These are phyloP conservation scores for Hyperoplus immaculatus DNA, from an alignment of 2,797 vertebrate genomes.

Conservation along the genomic window DNA sequence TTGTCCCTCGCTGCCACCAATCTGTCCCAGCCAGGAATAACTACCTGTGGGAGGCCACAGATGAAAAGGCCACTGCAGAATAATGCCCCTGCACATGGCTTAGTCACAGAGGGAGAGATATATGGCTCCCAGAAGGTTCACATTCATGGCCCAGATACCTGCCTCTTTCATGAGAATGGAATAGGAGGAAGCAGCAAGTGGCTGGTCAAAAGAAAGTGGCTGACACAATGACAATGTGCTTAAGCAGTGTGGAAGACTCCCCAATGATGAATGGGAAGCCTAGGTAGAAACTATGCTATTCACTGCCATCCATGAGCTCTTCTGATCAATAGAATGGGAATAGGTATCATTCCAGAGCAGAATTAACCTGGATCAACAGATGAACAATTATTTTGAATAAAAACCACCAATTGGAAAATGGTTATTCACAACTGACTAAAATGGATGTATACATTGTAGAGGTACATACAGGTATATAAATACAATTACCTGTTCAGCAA, in stretches of 20 bases:
- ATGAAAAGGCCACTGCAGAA: constrained; percentile 58
- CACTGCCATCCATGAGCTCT: background rate
- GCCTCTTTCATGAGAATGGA: constrained; percentile 17
- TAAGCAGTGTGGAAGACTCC: constrained; percentile 9
- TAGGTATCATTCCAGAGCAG: constrained; percentile 9
- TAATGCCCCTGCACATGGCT: constrained; percentile 39
- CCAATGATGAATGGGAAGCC: background rate
- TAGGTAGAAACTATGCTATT: background rate
- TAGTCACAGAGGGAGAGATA: constrained; percentile 25
- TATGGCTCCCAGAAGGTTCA: constrained; percentile 25
- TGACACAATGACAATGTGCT: background rate
- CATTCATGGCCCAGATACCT: constrained; percentile 37
- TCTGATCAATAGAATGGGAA: constrained; percentile 16
- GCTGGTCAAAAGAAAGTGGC: constrained; percentile 5
- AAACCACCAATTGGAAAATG: no score
- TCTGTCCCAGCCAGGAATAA: constrained; percentile 29
- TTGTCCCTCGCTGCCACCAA: constrained; percentile 38
- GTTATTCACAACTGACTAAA: no score
- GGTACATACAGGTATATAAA: background rate
- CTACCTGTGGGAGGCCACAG: constrained; percentile 35
- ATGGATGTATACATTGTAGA: background rate
- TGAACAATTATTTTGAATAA: constrained; percentile 3
- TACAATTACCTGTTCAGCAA: background rate
- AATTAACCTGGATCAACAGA: constrained; percentile 32
- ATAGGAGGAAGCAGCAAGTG: constrained; percentile 9